These are phyloP conservation scores for Pachycephus smyrnensis DNA, from an alignment of 2,888 invertebrate species.

Conservation along the genomic window DNA sequence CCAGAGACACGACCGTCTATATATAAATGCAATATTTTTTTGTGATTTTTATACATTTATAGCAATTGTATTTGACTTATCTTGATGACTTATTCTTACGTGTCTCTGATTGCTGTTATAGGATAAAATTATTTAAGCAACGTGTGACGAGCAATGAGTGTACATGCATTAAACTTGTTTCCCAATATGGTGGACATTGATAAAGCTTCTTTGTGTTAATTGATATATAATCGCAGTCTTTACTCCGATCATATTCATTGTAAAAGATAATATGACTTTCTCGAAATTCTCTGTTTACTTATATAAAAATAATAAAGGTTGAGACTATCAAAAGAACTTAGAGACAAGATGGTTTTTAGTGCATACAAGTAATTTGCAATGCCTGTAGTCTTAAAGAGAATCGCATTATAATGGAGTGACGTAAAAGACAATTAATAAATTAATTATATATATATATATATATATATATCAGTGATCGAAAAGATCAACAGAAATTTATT, in stretches of 20 bases:
- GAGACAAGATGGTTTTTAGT: neutral
- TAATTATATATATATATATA: too few species aligned
- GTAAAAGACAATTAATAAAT: too few species aligned
- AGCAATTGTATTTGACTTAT: neutral
- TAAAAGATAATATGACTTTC: neutral
- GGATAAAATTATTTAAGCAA: neutral
- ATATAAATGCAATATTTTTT: neutral
- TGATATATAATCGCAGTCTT: neutral
- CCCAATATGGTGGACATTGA: neutral
- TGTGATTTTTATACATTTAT: neutral
- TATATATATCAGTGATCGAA: too few species aligned
- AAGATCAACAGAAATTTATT: neutral
- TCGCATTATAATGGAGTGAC: neutral
- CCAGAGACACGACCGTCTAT: neutral
- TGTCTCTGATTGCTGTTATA: neutral
- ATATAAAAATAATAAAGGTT: neutral
- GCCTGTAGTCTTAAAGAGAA: neutral
- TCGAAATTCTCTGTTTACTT: neutral
- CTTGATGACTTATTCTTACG: neutral
- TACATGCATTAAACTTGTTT: neutral
- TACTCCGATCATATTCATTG: neutral
- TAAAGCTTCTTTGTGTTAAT: neutral
- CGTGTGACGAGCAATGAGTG: neutral
- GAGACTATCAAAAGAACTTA: neutral
- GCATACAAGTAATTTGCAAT: neutral